These are phyloP conservation scores for Theretra japonica DNA, from an alignment of 2,888 invertebrate species.

Conservation along the genomic window DNA sequence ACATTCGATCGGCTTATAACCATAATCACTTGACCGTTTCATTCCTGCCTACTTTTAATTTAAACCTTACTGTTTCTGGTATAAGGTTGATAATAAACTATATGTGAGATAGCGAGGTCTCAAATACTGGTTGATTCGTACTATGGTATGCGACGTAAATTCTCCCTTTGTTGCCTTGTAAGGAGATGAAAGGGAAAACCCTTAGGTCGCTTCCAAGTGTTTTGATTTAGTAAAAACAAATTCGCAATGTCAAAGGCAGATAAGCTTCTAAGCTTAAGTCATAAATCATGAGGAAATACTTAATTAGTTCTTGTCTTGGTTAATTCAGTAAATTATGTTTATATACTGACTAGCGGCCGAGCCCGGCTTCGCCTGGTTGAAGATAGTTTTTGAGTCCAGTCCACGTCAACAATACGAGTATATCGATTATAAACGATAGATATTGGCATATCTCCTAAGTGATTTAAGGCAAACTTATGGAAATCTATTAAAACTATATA, in stretches of 20 bases:
- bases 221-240: conserved; percentile 31
- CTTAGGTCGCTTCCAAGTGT: conserved; percentile 41
- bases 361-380: no score
- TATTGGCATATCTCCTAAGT: no score
- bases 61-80: not conserved
- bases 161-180: conserved; percentile 56
- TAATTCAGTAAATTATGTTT: not conserved
- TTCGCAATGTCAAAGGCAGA: not conserved
- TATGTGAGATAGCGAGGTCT: not conserved
- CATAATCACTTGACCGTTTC: not conserved
- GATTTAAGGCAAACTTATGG: no score
- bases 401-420: no score
- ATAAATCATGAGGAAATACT: not conserved
- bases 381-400: no score
- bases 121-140: conserved; percentile 48
- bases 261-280: conserved; percentile 2
- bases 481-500: no score
- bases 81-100: not conserved
- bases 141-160: conserved; percentile 71
- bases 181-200: conserved; percentile 65
- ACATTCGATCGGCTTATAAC: conserved; percentile 38
- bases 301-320: not conserved
- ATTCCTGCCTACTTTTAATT: not conserved
- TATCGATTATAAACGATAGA: no score
- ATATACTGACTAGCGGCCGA: no score